These are phyloP conservation scores for Panulirus ornatus DNA, from an alignment of 1,140 invertebrate genomes.

Conservation along the genomic window DNA sequence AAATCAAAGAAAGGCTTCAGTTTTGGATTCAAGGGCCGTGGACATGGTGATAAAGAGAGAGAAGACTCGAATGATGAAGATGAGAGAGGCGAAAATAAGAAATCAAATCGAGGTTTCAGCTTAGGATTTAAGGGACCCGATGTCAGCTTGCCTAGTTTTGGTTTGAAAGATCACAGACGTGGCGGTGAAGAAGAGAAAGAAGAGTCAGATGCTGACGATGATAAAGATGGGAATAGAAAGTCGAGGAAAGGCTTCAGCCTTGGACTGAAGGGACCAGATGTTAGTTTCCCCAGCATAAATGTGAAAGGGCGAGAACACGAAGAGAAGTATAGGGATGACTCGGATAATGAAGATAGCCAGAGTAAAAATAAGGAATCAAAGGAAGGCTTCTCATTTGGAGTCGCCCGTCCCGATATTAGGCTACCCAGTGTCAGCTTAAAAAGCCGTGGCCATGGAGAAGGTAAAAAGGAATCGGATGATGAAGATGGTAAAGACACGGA, in stretches of 20 bases:
- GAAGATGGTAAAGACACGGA: conserved; percentile 1
- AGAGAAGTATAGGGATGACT: background rate
- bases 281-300: conserved; percentile 37
- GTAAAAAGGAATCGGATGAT: background rate
- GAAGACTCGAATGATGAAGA: background rate
- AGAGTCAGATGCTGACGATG: conserved; percentile 11
- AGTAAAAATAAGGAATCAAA: conserved; percentile 28
- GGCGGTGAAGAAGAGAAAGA: conserved; percentile 12
- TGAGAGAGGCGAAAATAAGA: background rate
- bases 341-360: conserved; percentile 22
- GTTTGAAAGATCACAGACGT: background rate
- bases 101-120: background rate
- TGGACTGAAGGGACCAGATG: conserved; percentile 41
- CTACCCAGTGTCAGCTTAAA: conserved; percentile 22
- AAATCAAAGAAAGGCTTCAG: conserved; percentile 44
- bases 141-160: conserved; percentile 15
- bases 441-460: background rate
- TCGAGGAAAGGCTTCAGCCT: conserved; percentile 26
- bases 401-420: conserved; percentile 43
- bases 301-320: background rate
- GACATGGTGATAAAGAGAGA: background rate
- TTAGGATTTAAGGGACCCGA: conserved; percentile 35
- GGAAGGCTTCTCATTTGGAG: conserved; percentile 17
- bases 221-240: conserved; percentile 17
- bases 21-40: conserved; percentile 52